Percentiles rank a stretch among this genome's conserved stretches.
These are phyloP conservation scores for Cephus rjabovi DNA, from an alignment of 2,888 invertebrate species.

Conservation along the genomic window DNA sequence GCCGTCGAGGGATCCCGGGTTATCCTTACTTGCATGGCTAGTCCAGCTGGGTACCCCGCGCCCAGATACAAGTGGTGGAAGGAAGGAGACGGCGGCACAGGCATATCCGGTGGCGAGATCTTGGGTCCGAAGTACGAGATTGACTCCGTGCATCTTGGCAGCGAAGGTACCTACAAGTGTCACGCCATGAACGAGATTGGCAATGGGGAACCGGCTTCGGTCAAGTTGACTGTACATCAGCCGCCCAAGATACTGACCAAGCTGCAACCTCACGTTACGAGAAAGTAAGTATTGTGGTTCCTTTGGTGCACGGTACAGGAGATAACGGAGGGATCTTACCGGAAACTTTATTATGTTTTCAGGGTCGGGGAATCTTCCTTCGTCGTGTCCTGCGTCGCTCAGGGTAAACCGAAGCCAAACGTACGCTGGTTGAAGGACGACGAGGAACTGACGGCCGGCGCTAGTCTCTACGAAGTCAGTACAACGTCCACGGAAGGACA, in stretches of 20 bases:
- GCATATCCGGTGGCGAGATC: constrained; percentile 77
- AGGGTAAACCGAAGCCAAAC: constrained; percentile 87
- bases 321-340: not conserved
- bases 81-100: constrained; percentile 75
- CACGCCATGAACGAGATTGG: constrained; percentile 92
- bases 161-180: constrained; percentile 91
- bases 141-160: constrained; percentile 84
- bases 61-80: constrained; percentile 92
- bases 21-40: constrained; percentile 86
- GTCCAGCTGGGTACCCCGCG: constrained; percentile 93
- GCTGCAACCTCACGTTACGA: constrained; percentile 84
- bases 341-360: constrained; percentile 24
- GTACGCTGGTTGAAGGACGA: constrained; percentile 91
- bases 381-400: constrained; percentile 85
- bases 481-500: constrained; percentile 82
- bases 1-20: constrained; percentile 87
- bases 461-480: constrained; percentile 84
- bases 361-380: constrained; percentile 84
- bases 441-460: constrained; percentile 80
- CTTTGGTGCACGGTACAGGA: not conserved
- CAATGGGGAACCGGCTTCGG: constrained; percentile 85
- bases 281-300: constrained; percentile 61
- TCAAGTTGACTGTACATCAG: constrained; percentile 87
- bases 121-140: constrained; percentile 88
- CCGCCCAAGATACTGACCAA: constrained; percentile 87